Conservation (phyloP, 2,888 invertebrate genomes). For the Thyatira batis region DNA sequence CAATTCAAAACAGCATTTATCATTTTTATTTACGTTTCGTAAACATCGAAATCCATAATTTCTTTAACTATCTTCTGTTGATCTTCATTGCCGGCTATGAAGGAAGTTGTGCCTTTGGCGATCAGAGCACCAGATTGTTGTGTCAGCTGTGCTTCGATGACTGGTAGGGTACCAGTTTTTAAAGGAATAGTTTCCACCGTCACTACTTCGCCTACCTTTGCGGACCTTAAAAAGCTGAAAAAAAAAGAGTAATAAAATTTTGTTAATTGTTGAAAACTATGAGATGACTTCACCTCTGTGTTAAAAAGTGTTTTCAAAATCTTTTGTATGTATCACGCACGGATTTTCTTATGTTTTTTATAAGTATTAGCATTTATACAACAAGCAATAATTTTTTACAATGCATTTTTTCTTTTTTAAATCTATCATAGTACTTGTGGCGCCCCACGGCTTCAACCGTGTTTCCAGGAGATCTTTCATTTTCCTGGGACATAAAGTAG, state of each 20-base stretch:
- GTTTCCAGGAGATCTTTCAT: no score
- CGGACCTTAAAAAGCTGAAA: slow-evolving; percentile 34
- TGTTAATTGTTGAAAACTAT: no score
- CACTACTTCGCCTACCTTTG: slow-evolving; percentile 35
- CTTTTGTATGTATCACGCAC: no score
- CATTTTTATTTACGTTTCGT: slow-evolving; percentile 16
- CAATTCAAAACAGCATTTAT: neutral
- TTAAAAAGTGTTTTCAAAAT: no score
- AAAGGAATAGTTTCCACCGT: slow-evolving; percentile 31
- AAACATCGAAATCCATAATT: slow-evolving; percentile 21
- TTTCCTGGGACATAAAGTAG: no score
- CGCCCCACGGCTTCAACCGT: no score
- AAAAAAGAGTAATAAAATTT: neutral
- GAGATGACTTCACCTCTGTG: no score
- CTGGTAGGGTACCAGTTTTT: slow-evolving; percentile 23
- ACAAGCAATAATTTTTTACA: no score
- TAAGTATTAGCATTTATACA: no score
- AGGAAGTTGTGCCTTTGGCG: slow-evolving; percentile 36
- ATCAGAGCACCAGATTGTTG: slow-evolving; percentile 29
- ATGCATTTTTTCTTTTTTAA: no score
- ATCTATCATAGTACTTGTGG: no score
- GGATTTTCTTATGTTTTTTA: no score
- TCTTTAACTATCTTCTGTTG: slow-evolving; percentile 23
- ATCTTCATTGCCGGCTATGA: slow-evolving; percentile 24
- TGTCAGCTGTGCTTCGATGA: slow-evolving; percentile 31